Percentiles rank a stretch among this genome's conserved stretches.
Evolutionary conservation across 2,113 vertebrate genomes (phyloP).

Genomic region (Gymnocephalus cernua): DNA sequence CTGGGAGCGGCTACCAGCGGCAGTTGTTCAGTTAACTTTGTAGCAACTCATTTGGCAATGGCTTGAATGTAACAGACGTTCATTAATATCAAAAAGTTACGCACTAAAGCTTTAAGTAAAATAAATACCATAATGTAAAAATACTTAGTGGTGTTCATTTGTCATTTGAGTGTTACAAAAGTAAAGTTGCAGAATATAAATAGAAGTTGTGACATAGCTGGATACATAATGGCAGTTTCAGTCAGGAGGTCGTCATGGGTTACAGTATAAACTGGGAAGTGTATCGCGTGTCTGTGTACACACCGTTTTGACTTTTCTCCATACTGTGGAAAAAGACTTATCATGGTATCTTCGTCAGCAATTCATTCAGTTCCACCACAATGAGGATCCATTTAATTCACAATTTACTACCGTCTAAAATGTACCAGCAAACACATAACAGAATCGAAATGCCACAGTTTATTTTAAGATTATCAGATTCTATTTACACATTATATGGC

Average conservation of each 20-base stretch:
- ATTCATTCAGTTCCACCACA: background rate
- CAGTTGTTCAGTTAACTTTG: too few species aligned
- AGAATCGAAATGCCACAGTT: slow-evolving; percentile 10
- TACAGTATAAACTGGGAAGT: background rate
- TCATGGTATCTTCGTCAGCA: too few species aligned
- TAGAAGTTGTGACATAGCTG: background rate
- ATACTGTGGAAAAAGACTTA: background rate
- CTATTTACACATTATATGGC: background rate
- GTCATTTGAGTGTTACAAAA: background rate
- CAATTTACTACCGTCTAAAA: background rate
- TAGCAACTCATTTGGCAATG: too few species aligned
- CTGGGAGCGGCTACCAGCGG: too few species aligned
- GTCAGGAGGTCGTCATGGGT: background rate
- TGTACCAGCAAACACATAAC: background rate
- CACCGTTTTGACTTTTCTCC: background rate
- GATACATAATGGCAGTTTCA: background rate
- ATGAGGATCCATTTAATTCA: background rate
- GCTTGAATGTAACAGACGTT: too few species aligned
- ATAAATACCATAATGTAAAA: background rate
- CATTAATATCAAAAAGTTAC: too few species aligned
- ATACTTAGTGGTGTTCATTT: background rate
- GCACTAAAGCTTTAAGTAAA: background rate
- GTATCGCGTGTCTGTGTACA: background rate
- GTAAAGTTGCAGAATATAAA: background rate
- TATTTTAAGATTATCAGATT: slow-evolving; percentile 37